These are phyloP conservation scores for Phalacrocorax carbo DNA, from an alignment of 2,113 vertebrate genomes.

Conservation along the genomic window DNA sequence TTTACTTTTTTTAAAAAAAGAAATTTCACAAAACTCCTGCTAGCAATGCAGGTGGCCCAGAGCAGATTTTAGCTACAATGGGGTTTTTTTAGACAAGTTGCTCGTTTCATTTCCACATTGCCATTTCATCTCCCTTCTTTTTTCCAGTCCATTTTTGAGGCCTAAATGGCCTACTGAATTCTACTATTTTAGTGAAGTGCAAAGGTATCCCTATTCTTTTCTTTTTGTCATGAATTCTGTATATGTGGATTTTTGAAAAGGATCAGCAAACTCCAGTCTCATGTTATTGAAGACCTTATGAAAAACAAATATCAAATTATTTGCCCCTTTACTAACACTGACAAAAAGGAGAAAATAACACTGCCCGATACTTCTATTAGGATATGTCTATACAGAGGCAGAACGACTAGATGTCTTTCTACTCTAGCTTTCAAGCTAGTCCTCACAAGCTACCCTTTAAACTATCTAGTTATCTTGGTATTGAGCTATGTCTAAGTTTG, in stretches of 20 bases:
- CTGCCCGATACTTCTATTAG: background rate
- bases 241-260: background rate
- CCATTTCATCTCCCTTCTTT: background rate
- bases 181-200: background rate
- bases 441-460: background rate
- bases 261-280: background rate
- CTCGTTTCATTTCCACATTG: background rate
- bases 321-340: background rate
- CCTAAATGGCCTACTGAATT: background rate
- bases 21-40: background rate
- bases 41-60: background rate
- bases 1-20: too few relatives aligned
- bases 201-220: background rate
- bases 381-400: background rate
- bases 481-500: background rate
- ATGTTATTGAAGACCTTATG: background rate
- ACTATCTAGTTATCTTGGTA: background rate
- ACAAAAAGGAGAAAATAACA: background rate
- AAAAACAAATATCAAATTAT: background rate
- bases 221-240: background rate
- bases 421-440: background rate
- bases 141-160: background rate
- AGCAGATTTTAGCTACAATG: background rate
- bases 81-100: accelerated
- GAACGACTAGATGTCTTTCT: background rate